These are phyloP conservation scores for Cyrtorhinus lividipennis DNA, from an alignment of 1,140 invertebrate genomes.

Conservation along the genomic window DNA sequence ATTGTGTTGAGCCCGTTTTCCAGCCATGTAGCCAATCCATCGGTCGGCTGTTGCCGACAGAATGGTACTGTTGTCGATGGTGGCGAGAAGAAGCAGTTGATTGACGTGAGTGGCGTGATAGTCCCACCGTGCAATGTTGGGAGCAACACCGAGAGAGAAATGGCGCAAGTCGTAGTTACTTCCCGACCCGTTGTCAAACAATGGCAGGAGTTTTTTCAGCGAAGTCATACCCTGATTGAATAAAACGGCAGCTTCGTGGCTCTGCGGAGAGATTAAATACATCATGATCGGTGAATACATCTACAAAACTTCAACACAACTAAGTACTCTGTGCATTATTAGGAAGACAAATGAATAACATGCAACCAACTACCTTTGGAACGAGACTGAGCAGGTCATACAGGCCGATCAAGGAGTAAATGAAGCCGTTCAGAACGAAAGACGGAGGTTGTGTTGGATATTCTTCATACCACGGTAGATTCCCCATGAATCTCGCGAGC, in stretches of 20 bases:
- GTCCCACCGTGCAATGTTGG: constrained; percentile 89
- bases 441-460: constrained; percentile 91
- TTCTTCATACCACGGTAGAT: constrained; percentile 83
- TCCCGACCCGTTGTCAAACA: constrained; percentile 87
- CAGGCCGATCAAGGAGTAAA: constrained; percentile 85
- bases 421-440: constrained; percentile 97
- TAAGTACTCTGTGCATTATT: too few relatives aligned
- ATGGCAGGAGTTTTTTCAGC: constrained; percentile 72
- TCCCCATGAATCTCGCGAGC: constrained; percentile 63
- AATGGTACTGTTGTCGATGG: constrained; percentile 71
- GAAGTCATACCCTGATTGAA: constrained; percentile 78
- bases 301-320: too few relatives aligned
- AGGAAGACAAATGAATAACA: too few relatives aligned
- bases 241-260: constrained; percentile 52
- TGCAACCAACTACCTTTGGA: constrained; percentile 18
- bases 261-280: constrained; percentile 28
- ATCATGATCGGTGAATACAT: too few relatives aligned
- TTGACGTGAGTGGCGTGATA: constrained; percentile 98
- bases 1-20: constrained; percentile 85
- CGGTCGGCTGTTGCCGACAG: constrained; percentile 72
- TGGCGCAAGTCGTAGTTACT: constrained; percentile 95
- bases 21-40: constrained; percentile 93
- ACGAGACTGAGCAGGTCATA: constrained; percentile 22
- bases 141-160: constrained; percentile 71
- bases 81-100: constrained; percentile 77